Conservation (phyloP, 2,113 vertebrate genomes). For the Aphyosemion australe region DNA sequence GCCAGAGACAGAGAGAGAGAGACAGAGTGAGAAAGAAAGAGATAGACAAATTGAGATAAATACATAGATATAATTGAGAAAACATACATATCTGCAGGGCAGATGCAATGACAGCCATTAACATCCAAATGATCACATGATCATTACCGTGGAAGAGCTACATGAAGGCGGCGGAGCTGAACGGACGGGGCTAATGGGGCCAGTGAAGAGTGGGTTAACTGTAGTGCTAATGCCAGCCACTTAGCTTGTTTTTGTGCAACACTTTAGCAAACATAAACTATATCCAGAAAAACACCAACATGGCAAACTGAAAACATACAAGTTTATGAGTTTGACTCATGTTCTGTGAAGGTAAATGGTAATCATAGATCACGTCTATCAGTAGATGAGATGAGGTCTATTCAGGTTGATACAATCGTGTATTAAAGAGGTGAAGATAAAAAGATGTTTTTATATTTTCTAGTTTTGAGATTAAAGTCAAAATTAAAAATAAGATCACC, state of each 20-base stretch:
- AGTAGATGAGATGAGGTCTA: too few relatives aligned
- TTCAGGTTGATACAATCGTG: too few relatives aligned
- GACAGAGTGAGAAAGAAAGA: slow-evolving; percentile 74
- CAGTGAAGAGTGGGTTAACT: slow-evolving; percentile 48
- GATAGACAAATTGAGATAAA: slow-evolving; percentile 54
- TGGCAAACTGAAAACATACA: too few relatives aligned
- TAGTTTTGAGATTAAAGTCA: too few relatives aligned
- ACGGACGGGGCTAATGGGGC: slow-evolving; percentile 57
- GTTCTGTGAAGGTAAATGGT: too few relatives aligned
- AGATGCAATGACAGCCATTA: slow-evolving; percentile 85
- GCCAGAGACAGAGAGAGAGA: slow-evolving; percentile 89
- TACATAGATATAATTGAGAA: slow-evolving; percentile 65
- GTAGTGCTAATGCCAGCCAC: slow-evolving; percentile 39
- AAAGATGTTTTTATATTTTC: too few relatives aligned
- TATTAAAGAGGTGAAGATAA: too few relatives aligned
- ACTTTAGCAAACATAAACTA: slow-evolving; percentile 33
- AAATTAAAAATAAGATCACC: too few relatives aligned
- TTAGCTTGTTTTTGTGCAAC: slow-evolving; percentile 24
- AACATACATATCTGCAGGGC: slow-evolving; percentile 91
- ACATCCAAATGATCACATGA: slow-evolving; percentile 67
- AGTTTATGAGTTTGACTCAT: too few relatives aligned
- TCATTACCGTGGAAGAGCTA: slow-evolving; percentile 58
- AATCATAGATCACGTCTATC: too few relatives aligned
- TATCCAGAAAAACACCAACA: background rate
- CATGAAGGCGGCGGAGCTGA: slow-evolving; percentile 48